Conservation (phyloP, 53 echinoderm and acorn worm genomes). For the Henricia sp. region DNA sequence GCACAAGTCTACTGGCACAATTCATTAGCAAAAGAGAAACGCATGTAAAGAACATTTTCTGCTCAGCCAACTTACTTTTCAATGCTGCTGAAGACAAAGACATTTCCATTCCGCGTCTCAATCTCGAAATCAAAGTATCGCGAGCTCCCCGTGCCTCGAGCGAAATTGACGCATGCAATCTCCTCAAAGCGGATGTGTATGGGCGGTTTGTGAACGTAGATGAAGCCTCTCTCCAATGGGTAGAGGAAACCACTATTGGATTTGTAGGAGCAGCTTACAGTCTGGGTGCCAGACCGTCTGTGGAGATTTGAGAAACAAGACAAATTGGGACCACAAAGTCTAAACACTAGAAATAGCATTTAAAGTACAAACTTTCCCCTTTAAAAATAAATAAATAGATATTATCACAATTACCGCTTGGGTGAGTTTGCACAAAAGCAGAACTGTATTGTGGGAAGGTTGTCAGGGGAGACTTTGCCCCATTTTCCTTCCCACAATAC, state of each 20-base stretch:
- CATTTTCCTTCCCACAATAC: too few relatives aligned
- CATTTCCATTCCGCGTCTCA: conserved; percentile 82
- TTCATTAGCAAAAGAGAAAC: too few relatives aligned
- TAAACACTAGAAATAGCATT: too few relatives aligned
- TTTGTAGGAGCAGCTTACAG: conserved; percentile 95
- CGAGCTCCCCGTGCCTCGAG: conserved; percentile 91
- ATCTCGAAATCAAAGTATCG: conserved; percentile 99
- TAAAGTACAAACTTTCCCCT: too few relatives aligned
- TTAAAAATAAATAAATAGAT: neutral
- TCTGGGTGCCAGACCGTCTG: conserved; percentile 78
- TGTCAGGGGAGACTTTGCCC: too few relatives aligned
- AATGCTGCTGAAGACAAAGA: conserved; percentile 94
- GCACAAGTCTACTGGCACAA: too few relatives aligned
- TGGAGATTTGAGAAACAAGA: too few relatives aligned
- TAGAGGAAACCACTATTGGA: conserved; percentile 99
- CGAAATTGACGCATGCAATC: conserved; percentile 91
- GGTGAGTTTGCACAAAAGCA: too few relatives aligned
- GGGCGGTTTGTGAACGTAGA: conserved; percentile 98
- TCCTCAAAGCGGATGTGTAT: conserved; percentile 93
- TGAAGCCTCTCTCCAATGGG: conserved; percentile 95
- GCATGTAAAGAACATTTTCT: too few relatives aligned
- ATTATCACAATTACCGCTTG: too few relatives aligned
- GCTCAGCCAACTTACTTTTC: conserved; percentile 99
- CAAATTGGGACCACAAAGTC: too few relatives aligned
- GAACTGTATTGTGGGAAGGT: too few relatives aligned